Evolutionary conservation across 2,888 invertebrate species (phyloP).

Genomic region (Pemphredon lugubris): DNA sequence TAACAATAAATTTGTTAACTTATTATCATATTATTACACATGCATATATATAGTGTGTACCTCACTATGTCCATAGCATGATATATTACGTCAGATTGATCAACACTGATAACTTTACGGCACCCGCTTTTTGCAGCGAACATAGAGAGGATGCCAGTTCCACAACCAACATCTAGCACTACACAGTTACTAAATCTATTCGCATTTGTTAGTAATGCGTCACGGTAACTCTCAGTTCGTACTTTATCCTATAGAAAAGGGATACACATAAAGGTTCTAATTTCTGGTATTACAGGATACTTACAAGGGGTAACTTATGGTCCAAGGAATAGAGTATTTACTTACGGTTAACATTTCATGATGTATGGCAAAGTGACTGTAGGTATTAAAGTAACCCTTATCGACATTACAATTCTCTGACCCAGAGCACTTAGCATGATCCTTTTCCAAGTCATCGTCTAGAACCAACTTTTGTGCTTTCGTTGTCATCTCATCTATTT

Average conservation of each 20-base stretch:
- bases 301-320: too few relatives aligned
- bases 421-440: conserved; percentile 73
- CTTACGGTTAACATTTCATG: conserved; percentile 94
- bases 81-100: conserved; percentile 97
- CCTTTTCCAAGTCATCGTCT: conserved; percentile 68
- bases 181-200: conserved; percentile 87
- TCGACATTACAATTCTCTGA: conserved; percentile 86
- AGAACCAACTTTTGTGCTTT: conserved; percentile 75
- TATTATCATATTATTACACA: too few relatives aligned
- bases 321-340: too few relatives aligned
- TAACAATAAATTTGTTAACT: too few relatives aligned
- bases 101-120: conserved; percentile 93
- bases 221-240: conserved; percentile 92
- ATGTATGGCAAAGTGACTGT: conserved; percentile 95
- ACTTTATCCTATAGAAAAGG: conserved; percentile 85
- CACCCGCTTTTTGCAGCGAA: conserved; percentile 98
- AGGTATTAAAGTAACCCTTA: conserved; percentile 90
- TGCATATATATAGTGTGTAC: too few relatives aligned
- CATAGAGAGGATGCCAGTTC: conserved; percentile 98
- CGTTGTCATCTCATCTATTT: conserved; percentile 77
- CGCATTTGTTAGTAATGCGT: conserved; percentile 90
- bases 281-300: too few relatives aligned
- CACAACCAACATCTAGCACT: conserved; percentile 98
- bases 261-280: conserved; percentile 1
- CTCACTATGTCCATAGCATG: conserved; percentile 97